Evolutionary conservation across 2,113 vertebrate genomes (phyloP), one percentile per base, ranked within the genome.

Genomic region (Pangasianodon hypophthalmus): DNA sequence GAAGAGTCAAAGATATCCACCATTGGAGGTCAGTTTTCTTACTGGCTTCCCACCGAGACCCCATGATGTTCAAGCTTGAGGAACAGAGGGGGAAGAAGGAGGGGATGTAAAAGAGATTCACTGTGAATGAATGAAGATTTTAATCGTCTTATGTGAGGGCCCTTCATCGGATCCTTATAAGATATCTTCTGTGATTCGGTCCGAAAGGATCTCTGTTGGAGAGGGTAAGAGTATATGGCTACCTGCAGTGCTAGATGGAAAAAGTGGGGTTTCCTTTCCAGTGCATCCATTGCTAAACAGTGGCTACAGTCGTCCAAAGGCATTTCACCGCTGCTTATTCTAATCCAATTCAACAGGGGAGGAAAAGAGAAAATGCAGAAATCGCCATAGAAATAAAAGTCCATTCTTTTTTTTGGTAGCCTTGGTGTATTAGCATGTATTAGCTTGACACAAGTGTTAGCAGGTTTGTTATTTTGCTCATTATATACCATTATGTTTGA

Each of bases 21-120:
- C 96, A 96, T 93, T 96, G 96, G 96, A 95, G 97, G 97, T 96
- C 96, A 96, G 96, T 96, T 95, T 96, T 95, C 95, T 95, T 95
- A 98, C 96, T 96, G 97, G 97, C 94, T 93, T 97, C 97, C 97
- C 97, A 97, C 97, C 96, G 97, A 96, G 97, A 96, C 94, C 93
- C 91, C 91, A n/a, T 88, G 91, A 94, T 91, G 88, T 88, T 92
- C 50, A 92, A 92, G 92, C 44, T 94, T 95, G 94, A 95, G 96
- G 95, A 60, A 93, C 50, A 90, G 89, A 90, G 69, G 58, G 67
- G 69, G 79, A 41, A 82, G 87, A 90, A 88, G 60, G 71, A 75
- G 88, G 87, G 87, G 52, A 67, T 90, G 85, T 85, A 93, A 58
- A 91, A 91, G 85, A 79, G 46, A 90, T 92, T 77, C 85, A 88